A percentile compares a stretch with the other conserved stretches of the same genome.
phyloP scores from a whole-genome alignment of 37 sponge, comb jelly and placozoan species.

The Ephydatia muelleri region DNA sequence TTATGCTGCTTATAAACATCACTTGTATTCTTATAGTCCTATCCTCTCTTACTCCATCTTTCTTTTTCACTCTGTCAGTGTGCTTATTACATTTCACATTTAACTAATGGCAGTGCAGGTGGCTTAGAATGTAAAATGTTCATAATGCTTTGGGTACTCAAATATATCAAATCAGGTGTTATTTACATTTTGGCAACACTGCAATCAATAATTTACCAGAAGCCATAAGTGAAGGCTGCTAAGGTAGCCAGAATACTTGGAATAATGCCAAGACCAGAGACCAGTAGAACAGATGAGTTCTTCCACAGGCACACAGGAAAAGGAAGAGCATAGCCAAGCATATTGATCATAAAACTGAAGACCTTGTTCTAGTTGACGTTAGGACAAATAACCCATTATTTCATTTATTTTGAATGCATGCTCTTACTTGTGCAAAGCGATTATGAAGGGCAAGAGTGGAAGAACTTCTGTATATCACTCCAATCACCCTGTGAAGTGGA shows the following conservation, averaged over 20 bases:
- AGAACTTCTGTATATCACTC: slow-evolving; percentile 21
- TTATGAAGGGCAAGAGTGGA: neutral
- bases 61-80: too few relatives aligned
- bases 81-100: too few relatives aligned
- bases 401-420: neutral
- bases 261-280: slow-evolving; percentile 30
- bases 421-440: neutral
- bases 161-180: neutral
- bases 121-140: too few relatives aligned
- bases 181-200: neutral
- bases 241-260: slow-evolving; percentile 34
- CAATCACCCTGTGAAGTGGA: slow-evolving; percentile 20
- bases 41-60: too few relatives aligned
- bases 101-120: too few relatives aligned
- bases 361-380: neutral
- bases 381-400: neutral
- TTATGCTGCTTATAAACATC: too few relatives aligned
- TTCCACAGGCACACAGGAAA: slow-evolving; percentile 32
- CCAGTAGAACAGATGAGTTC: neutral
- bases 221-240: slow-evolving; percentile 27
- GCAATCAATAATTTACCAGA: too few relatives aligned
- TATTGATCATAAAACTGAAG: slow-evolving; percentile 25
- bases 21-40: too few relatives aligned
- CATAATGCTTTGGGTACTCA: too few relatives aligned
- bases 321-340: slow-evolving; percentile 48